Percentiles rank a stretch among this genome's conserved stretches.
Conservation (phyloP, 1,140 invertebrate genomes). For the Zophobas morio region DNA sequence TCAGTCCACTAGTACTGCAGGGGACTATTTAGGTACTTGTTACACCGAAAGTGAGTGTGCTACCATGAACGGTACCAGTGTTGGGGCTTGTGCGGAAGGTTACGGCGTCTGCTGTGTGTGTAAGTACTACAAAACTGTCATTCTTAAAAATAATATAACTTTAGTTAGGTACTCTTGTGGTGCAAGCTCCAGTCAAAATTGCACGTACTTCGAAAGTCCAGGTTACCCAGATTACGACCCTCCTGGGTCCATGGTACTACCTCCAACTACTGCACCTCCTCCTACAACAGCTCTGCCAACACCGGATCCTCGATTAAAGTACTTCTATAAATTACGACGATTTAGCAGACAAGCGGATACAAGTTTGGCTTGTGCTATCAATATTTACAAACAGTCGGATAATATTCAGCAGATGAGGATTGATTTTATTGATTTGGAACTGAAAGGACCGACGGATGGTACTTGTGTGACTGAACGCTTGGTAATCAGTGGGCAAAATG, state of each 20-base stretch:
- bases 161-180: conserved; percentile 74
- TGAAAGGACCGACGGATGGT: conserved; percentile 77
- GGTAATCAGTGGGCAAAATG: conserved; percentile 78
- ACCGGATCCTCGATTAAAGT: conserved; percentile 59
- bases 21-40: conserved; percentile 77
- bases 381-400: conserved; percentile 73
- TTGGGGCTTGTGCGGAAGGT: conserved; percentile 81
- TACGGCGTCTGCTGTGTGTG: conserved; percentile 69
- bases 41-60: conserved; percentile 78
- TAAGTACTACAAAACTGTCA: conserved; percentile 51
- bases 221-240: conserved; percentile 70
- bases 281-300: conserved; percentile 52
- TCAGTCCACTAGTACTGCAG: conserved; percentile 66
- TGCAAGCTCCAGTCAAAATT: conserved; percentile 63
- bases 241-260: conserved; percentile 58
- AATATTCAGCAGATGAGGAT: conserved; percentile 77
- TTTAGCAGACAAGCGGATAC: conserved; percentile 62
- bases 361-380: conserved; percentile 74
- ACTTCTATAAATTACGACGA: conserved; percentile 17
- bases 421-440: conserved; percentile 80
- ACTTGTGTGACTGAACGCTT: conserved; percentile 79
- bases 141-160: conserved; percentile 52
- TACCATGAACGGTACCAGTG: conserved; percentile 72
- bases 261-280: conserved; percentile 53
- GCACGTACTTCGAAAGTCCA: conserved; percentile 74